phyloP scores from a whole-genome alignment of 2,888 invertebrate species.

The Mycogona germanica region DNA sequence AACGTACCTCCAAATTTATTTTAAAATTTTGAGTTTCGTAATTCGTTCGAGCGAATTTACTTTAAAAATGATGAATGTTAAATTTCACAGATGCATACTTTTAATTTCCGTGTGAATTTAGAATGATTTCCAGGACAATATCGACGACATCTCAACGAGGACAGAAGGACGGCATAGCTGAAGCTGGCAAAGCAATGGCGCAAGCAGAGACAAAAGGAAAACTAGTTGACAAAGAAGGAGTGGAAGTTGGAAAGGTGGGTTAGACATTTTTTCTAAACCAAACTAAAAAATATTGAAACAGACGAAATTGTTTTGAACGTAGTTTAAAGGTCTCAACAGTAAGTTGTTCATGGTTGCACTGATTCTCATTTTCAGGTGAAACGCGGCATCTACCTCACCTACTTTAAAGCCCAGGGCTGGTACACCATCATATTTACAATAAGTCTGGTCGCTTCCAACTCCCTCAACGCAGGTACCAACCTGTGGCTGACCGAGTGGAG shows the following conservation, averaged over 20 bases:
- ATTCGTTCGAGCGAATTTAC: not conserved
- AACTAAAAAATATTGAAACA: not conserved
- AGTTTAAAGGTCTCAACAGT: not conserved
- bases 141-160: not conserved
- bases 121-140: not conserved
- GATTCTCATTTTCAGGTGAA: slow-evolving; percentile 1
- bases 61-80: not conserved
- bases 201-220: slow-evolving; percentile 21
- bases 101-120: too few species aligned
- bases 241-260: slow-evolving; percentile 39
- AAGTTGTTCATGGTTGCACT: not conserved
- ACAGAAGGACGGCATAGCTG: not conserved
- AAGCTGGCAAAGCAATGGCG: not conserved
- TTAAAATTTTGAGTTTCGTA: not conserved
- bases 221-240: slow-evolving; percentile 38
- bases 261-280: not conserved
- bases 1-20: not conserved
- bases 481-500: slow-evolving; percentile 33
- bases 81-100: too few species aligned
- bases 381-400: slow-evolving; percentile 57
- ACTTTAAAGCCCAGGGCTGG: slow-evolving; percentile 70
- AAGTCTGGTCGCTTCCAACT: slow-evolving; percentile 47
- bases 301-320: not conserved
- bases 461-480: slow-evolving; percentile 72
- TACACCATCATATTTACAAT: slow-evolving; percentile 57